Percentiles rank a stretch among this genome's conserved stretches.
phyloP scores from a whole-genome alignment of 2,113 vertebrate genomes.

The Neopipo cinnamomea region DNA sequence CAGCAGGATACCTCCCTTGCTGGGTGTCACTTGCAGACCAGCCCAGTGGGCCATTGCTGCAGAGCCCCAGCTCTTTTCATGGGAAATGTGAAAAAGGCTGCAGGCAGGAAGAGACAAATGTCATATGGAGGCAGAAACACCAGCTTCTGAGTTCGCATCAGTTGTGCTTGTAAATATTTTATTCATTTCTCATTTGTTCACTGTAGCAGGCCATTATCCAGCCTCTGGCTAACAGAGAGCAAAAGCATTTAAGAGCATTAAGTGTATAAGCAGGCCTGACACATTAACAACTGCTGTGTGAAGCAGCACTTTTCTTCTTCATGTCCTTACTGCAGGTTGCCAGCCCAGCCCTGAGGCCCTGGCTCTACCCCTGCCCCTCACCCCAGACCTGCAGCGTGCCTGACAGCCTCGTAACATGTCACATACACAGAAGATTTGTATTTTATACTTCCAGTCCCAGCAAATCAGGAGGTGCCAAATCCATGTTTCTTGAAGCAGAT shows the following conservation, averaged over 20 bases:
- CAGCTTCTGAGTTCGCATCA: neutral
- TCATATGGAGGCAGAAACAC: neutral
- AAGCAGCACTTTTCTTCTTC: neutral
- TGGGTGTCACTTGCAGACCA: neutral
- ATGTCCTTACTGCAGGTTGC: neutral
- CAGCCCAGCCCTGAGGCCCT: neutral
- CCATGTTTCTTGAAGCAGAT: neutral
- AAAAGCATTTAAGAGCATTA: neutral
- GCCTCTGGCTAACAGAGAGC: neutral
- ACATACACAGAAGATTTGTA: neutral
- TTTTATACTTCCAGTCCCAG: neutral
- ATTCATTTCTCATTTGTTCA: neutral
- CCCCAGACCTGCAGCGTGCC: neutral
- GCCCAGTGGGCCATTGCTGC: fast-evolving
- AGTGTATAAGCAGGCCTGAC: neutral
- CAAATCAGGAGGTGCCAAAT: neutral
- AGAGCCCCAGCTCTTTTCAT: neutral
- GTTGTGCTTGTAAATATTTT: neutral
- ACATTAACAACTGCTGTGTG: neutral
- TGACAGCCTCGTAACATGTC: neutral
- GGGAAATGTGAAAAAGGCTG: neutral
- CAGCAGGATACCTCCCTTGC: neutral
- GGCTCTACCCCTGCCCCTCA: neutral
- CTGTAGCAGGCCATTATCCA: neutral
- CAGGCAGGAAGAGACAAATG: neutral